Evolutionary conservation across 2,797 vertebrate genomes (phyloP).

Genomic region (Acanthiza pusilla): DNA sequence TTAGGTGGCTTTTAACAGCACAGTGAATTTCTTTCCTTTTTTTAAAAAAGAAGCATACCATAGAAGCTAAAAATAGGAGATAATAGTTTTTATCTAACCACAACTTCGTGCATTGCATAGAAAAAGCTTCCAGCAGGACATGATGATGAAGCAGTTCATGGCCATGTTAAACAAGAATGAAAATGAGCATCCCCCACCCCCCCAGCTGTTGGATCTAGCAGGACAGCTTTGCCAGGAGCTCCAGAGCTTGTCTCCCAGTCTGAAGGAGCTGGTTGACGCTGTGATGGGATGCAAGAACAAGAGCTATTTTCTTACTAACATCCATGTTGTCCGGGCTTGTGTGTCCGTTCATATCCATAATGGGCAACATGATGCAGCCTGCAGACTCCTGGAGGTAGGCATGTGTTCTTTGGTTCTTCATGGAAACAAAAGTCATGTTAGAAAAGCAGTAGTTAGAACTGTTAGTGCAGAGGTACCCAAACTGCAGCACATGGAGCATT

Average conservation of each 20-base stretch:
- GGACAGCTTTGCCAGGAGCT: slow-evolving; percentile 44
- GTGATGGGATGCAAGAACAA: slow-evolving; percentile 39
- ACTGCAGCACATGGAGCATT: not conserved
- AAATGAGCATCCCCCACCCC: not conserved
- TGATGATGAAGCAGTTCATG: slow-evolving; percentile 62
- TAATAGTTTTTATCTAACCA: slow-evolving; percentile 28
- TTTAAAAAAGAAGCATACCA: not conserved
- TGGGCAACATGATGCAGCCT: slow-evolving; percentile 42
- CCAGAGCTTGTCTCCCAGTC: not conserved
- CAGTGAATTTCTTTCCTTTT: not conserved
- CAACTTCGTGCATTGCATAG: not conserved
- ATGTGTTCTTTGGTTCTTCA: not conserved
- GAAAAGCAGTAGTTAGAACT: not conserved
- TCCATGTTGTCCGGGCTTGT: slow-evolving; percentile 31
- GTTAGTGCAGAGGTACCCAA: not conserved
- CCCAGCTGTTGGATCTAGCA: slow-evolving; percentile 35
- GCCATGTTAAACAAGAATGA: slow-evolving; percentile 34
- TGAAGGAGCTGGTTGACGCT: slow-evolving; percentile 43
- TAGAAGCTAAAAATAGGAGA: not conserved
- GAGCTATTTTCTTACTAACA: slow-evolving; percentile 48
- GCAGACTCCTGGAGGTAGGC: slow-evolving; percentile 67
- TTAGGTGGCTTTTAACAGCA: not conserved
- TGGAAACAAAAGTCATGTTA: not conserved
- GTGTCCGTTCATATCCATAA: not conserved
- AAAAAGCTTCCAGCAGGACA: not conserved